Percentiles rank a stretch among this genome's conserved stretches.
phyloP scores from a whole-genome alignment of 92 coral and sea anemone genomes.

The Porites divaricata region DNA sequence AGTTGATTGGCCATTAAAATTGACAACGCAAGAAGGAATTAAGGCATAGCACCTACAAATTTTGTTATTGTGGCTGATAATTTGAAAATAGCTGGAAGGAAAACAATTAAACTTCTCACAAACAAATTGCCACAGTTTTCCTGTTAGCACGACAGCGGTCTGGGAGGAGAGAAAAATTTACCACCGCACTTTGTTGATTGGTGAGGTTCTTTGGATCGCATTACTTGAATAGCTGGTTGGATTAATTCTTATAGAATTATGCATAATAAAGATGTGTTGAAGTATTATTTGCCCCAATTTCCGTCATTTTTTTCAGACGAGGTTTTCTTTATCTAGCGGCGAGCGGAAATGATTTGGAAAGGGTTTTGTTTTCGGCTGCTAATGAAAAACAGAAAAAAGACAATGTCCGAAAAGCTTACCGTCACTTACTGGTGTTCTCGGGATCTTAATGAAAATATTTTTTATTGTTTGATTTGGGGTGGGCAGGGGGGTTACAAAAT shows the following conservation, averaged over 20 bases:
- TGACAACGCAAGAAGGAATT: no score
- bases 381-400: background rate
- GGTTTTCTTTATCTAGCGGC: background rate
- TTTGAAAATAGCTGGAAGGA: constrained; percentile 33
- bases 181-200: background rate
- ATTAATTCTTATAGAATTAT: background rate
- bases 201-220: constrained; percentile 7
- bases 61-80: background rate
- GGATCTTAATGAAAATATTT: no score
- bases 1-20: no score
- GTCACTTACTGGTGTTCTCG: background rate
- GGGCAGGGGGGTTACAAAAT: no score
- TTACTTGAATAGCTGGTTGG: background rate
- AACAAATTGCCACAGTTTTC: constrained; percentile 1
- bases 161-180: background rate
- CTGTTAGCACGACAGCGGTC: background rate
- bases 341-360: background rate
- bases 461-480: no score
- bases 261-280: background rate
- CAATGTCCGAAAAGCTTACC: background rate
- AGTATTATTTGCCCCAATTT: constrained; percentile 18
- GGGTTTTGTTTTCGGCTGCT: background rate
- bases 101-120: constrained; percentile 21
- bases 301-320: background rate
- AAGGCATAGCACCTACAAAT: no score